Evolutionary conservation across 2,797 vertebrate genomes (phyloP).

Genomic region (Pangasius larnaudii): DNA sequence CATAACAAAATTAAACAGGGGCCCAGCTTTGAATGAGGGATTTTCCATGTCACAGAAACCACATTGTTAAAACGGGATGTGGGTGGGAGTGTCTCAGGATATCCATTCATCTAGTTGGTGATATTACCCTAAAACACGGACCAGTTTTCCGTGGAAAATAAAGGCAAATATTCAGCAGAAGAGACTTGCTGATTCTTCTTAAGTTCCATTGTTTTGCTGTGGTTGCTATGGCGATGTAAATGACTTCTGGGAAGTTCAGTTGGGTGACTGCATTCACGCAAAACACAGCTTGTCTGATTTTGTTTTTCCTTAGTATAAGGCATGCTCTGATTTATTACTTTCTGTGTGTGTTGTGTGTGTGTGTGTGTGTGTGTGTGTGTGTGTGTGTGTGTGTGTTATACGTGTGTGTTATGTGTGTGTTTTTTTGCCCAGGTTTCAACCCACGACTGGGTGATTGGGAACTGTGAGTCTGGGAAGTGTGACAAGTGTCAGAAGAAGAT

Average conservation of each 20-base stretch:
- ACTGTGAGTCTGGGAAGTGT: slow-evolving; percentile 85
- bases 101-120: neutral
- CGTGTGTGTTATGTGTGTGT: slow-evolving; percentile 14
- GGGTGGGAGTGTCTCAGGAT: slow-evolving; percentile 1
- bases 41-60: neutral
- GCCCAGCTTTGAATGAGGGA: neutral
- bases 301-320: neutral
- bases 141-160: neutral
- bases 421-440: slow-evolving; percentile 75
- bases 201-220: neutral
- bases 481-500: slow-evolving; percentile 92
- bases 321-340: neutral
- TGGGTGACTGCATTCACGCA: neutral
- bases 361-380: too few species aligned
- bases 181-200: too few species aligned
- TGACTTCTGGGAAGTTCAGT: neutral
- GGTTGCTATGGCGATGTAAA: neutral
- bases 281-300: neutral
- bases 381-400: neutral
- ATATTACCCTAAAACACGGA: neutral
- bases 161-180: neutral
- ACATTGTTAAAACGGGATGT: neutral
- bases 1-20: neutral
- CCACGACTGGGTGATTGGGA: slow-evolving; percentile 90
- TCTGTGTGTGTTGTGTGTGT: slow-evolving; percentile 15